phyloP scores from a whole-genome alignment of 2,113 vertebrate genomes.

The Alces alces region DNA sequence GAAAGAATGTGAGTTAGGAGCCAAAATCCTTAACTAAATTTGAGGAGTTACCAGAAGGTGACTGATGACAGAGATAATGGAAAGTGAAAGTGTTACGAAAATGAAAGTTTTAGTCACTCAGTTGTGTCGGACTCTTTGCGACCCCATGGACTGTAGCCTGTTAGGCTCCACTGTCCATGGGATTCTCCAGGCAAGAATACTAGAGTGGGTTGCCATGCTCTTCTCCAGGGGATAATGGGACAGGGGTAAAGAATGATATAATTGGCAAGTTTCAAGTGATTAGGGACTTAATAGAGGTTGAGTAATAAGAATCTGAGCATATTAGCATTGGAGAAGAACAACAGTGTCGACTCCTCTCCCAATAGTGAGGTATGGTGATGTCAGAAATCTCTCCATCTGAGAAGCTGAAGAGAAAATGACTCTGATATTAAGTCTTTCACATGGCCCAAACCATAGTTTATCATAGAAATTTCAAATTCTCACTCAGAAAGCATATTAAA shows the following conservation, averaged over 20 bases:
- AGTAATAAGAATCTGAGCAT: background rate
- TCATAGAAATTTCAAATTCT: background rate
- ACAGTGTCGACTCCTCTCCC: background rate
- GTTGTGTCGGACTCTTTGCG: fast-evolving
- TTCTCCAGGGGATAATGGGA: background rate
- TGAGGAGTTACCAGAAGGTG: background rate
- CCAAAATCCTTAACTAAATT: background rate
- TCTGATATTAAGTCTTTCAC: background rate
- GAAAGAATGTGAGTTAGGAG: background rate
- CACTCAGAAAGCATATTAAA: background rate
- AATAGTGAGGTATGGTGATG: background rate
- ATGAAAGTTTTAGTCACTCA: background rate
- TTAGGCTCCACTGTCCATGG: background rate
- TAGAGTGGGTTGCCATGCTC: background rate
- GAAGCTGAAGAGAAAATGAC: background rate
- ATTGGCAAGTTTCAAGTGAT: background rate
- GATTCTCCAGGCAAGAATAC: background rate
- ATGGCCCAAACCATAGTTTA: background rate
- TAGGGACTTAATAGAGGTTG: background rate
- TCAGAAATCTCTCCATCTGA: background rate
- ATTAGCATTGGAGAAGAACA: background rate
- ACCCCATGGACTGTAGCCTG: background rate
- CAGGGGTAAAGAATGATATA: background rate
- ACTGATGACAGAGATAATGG: background rate
- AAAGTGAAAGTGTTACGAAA: background rate